These are phyloP conservation scores for Agapornis roseicollis DNA, from an alignment of 2,113 vertebrate genomes.

Conservation along the genomic window DNA sequence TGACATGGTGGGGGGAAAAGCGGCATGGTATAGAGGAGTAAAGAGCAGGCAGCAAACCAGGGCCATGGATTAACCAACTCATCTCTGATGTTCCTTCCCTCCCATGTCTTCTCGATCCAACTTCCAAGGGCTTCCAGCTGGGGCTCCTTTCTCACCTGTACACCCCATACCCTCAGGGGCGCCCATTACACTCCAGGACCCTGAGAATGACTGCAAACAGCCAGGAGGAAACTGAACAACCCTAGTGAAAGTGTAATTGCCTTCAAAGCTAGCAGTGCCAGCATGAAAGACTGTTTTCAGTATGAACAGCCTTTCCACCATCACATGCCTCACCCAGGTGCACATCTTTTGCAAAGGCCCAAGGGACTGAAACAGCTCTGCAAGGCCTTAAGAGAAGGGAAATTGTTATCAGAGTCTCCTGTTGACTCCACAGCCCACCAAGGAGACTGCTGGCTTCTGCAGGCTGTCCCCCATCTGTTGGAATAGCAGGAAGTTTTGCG, in stretches of 20 bases:
- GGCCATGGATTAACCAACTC: background rate
- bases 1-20: background rate
- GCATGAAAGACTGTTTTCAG: background rate
- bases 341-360: conserved; percentile 29
- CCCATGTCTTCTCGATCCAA: background rate
- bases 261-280: background rate
- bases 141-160: conserved; percentile 1
- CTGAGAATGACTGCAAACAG: background rate
- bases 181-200: background rate
- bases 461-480: conserved; percentile 60
- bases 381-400: conserved; percentile 34
- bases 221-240: conserved; percentile 9
- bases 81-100: background rate
- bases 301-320: background rate
- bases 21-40: background rate
- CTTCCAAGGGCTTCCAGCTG: background rate
- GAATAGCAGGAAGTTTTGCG: conserved; percentile 63
- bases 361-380: conserved; percentile 40
- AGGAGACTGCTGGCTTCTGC: conserved; percentile 53
- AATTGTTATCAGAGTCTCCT: conserved; percentile 59
- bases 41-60: background rate
- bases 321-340: conserved; percentile 19
- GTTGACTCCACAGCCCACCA: conserved; percentile 45
- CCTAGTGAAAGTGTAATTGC: background rate
- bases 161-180: background rate